Evolutionary conservation across 1,140 invertebrate species (phyloP), one percentile per base, ranked within the genome.

Genomic region (Charaxes varanes): DNA sequence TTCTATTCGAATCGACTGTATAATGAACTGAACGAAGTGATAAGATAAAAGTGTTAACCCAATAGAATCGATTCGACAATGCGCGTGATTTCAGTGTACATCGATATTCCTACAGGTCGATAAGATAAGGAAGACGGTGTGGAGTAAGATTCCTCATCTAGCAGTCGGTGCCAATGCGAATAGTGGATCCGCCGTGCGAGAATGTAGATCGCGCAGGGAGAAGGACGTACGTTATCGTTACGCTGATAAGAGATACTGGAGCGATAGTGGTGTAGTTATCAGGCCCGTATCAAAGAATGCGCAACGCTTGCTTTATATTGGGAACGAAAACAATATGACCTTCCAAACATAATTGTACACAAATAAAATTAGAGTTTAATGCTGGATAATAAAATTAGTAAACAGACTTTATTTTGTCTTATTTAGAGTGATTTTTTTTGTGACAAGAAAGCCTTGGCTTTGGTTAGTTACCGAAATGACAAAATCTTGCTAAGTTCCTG

Each of bases 31-130:
- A 41, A 26, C 17, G 49, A 36, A 18, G 18, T 34, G 72, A 79
- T 79, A 59, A 73, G 69, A 76, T 78, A 66, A 56, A 31, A 35
- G 33, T 8, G 36, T 14, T 28, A 38, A 41, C 36, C 69, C 64
- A 71, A 73, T 68, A 38, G 52, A 62, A 60, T 60, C 65, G 67
- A 71, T 56, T 52, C 46, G 52, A 40, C 57, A 49, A 41, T 60
- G 62, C 68, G 70, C 72, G 70, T 74, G 70, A 77, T 77, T 80
- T 70, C 40, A 58, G 49, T 12, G 27, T 33, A 30, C 60, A 65
- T 68, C 60, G 63, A 70, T 70, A 41, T 53, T 63, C 57, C 40
- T 56, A 48, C 21, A 54, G 63, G 55, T 68, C 62, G 73, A 78
- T 74, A 73, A 76, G 70, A 76, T 69, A 62, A 46, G 30, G 35